Evolutionary conservation across 1,140 invertebrate species (phyloP).

Genomic region (Drosophila serrata): DNA sequence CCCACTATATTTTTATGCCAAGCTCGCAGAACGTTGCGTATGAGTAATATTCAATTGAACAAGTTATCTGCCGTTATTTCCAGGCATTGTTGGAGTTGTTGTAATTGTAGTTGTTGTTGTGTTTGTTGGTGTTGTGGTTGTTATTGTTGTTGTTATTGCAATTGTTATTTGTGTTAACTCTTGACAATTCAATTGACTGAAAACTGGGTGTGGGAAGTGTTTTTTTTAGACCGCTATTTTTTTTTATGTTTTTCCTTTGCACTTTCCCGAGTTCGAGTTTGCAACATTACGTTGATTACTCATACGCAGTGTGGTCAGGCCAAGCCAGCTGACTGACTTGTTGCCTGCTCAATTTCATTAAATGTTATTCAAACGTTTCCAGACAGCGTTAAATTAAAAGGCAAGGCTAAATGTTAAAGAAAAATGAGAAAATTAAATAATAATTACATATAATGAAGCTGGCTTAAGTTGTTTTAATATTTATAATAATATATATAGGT

Average conservation of each 20-base stretch:
- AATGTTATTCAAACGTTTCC: slow-evolving; percentile 1
- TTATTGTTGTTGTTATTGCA: slow-evolving; percentile 21
- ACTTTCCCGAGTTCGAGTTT: slow-evolving; percentile 26
- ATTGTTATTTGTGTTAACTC: slow-evolving; percentile 20
- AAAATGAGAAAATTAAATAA: neutral
- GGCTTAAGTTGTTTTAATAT: neutral
- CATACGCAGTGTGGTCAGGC: slow-evolving; percentile 64
- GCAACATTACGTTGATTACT: slow-evolving; percentile 53
- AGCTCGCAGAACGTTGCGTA: slow-evolving; percentile 46
- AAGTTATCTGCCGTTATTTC: slow-evolving; percentile 27
- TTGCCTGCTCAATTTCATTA: slow-evolving; percentile 16
- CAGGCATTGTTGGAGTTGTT: neutral
- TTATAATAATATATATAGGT: too few species aligned
- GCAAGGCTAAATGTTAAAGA: neutral
- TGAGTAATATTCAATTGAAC: slow-evolving; percentile 56
- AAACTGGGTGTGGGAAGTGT: slow-evolving; percentile 43
- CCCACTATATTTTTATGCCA: neutral
- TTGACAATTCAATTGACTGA: slow-evolving; percentile 50
- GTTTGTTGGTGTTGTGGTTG: too few species aligned
- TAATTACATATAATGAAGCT: neutral
- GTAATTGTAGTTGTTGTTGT: too few species aligned
- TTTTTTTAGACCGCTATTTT: neutral
- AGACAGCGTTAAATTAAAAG: slow-evolving; percentile 12
- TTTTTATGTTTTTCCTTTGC: slow-evolving; percentile 14
- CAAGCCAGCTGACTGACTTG: slow-evolving; percentile 15